Evolutionary conservation across 2,888 invertebrate species (phyloP).

Genomic region (Netelia inedita): DNA sequence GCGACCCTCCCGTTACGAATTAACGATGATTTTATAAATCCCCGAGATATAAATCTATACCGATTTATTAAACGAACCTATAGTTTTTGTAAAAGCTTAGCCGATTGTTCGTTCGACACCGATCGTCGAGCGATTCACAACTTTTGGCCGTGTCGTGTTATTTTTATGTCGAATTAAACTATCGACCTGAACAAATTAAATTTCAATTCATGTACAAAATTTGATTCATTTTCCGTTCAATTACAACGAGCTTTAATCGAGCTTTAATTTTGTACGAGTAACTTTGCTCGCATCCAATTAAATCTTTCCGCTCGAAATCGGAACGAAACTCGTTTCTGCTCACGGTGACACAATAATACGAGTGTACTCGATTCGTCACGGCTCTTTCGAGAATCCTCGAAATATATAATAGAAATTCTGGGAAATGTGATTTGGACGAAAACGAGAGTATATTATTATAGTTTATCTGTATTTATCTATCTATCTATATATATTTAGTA

Average conservation of each 20-base stretch:
- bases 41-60: no score
- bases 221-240: no score
- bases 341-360: not conserved
- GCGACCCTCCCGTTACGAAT: no score
- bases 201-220: no score
- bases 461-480: not conserved
- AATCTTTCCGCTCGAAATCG: not conserved
- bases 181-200: not conserved
- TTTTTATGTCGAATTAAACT: not conserved
- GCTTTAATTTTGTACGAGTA: no score
- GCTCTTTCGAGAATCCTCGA: slow-evolving; percentile 39
- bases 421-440: slow-evolving; percentile 1
- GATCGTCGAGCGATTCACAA: no score
- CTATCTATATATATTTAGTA: not conserved
- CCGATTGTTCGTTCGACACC: no score
- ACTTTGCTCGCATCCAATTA: not conserved
- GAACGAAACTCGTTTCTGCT: not conserved
- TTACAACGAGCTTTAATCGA: no score
- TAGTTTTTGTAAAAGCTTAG: no score
- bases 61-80: no score
- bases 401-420: slow-evolving; percentile 19
- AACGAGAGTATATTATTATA: not conserved
- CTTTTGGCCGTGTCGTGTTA: no score
- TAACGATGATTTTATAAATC: no score
- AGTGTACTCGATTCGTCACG: not conserved